A percentile compares a stretch with the other conserved stretches of the same genome.
phyloP scores from a whole-genome alignment of 2,888 invertebrate genomes.

The Erynnis tages region DNA sequence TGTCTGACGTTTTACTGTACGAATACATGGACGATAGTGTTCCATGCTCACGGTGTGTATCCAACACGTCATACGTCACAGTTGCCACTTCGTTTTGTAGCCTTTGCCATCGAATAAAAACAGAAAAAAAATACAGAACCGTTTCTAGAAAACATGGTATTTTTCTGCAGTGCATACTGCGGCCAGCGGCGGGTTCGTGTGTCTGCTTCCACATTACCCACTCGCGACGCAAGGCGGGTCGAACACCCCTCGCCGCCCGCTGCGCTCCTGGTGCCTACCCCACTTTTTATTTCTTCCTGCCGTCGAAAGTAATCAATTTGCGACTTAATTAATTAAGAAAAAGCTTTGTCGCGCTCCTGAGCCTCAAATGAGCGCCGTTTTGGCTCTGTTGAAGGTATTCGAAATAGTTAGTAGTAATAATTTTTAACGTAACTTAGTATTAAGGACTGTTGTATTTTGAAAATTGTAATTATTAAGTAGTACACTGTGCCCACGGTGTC shows the following conservation, averaged over 20 bases:
- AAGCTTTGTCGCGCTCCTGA: slow-evolving; percentile 47
- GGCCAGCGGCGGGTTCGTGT: slow-evolving; percentile 78
- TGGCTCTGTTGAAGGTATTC: no score
- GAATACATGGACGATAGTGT: no score
- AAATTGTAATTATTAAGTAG: no score
- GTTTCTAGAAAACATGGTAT: no score
- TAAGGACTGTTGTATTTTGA: no score
- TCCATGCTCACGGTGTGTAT: no score
- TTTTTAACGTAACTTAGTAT: no score
- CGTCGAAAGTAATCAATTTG: slow-evolving; percentile 81
- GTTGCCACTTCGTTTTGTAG: no score
- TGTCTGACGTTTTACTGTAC: no score
- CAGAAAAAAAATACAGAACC: background rate
- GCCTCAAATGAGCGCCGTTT: slow-evolving; percentile 33
- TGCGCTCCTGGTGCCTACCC: slow-evolving; percentile 70
- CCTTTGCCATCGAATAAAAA: background rate
- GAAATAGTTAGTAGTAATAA: no score
- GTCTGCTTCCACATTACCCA: slow-evolving; percentile 81
- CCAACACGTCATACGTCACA: no score
- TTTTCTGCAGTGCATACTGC: slow-evolving; percentile 58
- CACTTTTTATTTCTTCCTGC: slow-evolving; percentile 76
- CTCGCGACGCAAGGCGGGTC: slow-evolving; percentile 67
- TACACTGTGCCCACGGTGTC: no score
- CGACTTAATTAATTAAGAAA: slow-evolving; percentile 80
- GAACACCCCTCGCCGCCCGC: slow-evolving; percentile 55